A percentile compares a stretch with the other conserved stretches of the same genome.
phyloP scores from a whole-genome alignment of 1,140 invertebrate genomes.

The Leptinotarsa lineolata region DNA sequence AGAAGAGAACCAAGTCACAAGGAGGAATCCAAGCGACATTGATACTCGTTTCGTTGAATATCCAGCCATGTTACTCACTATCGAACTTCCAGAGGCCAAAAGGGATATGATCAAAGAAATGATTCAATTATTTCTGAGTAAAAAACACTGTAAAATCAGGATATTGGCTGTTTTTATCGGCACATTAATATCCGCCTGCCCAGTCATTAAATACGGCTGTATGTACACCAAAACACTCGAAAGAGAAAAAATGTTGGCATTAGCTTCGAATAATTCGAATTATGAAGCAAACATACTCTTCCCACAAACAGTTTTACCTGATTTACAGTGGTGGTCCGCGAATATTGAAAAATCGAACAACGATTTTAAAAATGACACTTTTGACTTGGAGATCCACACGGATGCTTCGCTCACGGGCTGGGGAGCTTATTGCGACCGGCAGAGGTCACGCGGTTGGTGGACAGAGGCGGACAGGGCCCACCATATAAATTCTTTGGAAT shows the following conservation, averaged over 20 bases:
- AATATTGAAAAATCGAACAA: slow-evolving; percentile 8
- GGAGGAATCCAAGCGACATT: too few relatives aligned
- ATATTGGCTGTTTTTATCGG: slow-evolving; percentile 12
- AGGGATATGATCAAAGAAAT: too few relatives aligned
- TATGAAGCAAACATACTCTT: slow-evolving; percentile 20
- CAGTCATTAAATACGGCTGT: slow-evolving; percentile 21
- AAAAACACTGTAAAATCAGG: slow-evolving; percentile 2
- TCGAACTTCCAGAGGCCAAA: too few relatives aligned
- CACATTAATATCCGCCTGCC: neutral
- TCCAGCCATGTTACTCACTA: too few relatives aligned
- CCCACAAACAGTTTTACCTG: neutral
- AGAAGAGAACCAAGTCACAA: too few relatives aligned
- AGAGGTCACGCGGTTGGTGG: slow-evolving; percentile 39
- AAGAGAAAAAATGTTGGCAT: slow-evolving; percentile 14
- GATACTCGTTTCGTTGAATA: too few relatives aligned
- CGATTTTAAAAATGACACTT: slow-evolving; percentile 12
- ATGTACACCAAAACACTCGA: slow-evolving; percentile 23
- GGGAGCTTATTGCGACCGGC: slow-evolving; percentile 30
- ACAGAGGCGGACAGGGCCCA: slow-evolving; percentile 25
- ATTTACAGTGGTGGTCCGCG: slow-evolving; percentile 23
- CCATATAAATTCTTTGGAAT: slow-evolving; percentile 31
- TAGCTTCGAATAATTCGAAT: neutral
- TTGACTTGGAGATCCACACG: slow-evolving; percentile 23
- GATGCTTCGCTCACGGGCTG: slow-evolving; percentile 17
- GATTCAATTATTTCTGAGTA: too few relatives aligned